Evolutionary conservation across 2,888 invertebrate species (phyloP), one percentile per base, ranked within the genome.

Genomic region (Cosmia pyralina): DNA sequence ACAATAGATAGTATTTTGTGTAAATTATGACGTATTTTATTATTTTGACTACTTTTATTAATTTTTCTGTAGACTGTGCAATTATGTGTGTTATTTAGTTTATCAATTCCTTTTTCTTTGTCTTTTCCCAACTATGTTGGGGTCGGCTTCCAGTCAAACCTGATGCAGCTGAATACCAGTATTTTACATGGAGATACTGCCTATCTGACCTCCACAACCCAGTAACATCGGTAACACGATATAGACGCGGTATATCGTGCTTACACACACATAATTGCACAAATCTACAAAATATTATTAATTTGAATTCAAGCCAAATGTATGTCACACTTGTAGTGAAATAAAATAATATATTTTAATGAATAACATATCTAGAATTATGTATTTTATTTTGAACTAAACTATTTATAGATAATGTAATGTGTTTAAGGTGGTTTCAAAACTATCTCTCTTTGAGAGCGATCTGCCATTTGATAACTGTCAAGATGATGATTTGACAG

Each of bases 331-430:
- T 0, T 57, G 22, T 58, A 73, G 17, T 65, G 5, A n/a, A 48
- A 38, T 44, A 22, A 38, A 76, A 28, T 50, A 44, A 66, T 66
- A 75, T 55, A 75, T 74, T 74, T 52, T 48, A 74, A 22, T 59
- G 77, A 64, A 38, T 13, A 38, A 64, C 77, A 69, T 77, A 75
- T 77, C 77, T 38, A 57, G 28, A 71, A 19, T 71, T 41, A n/a
- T 38, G 5, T 58, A 52, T 77, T 55, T 38, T 46, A 41, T 17
- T 8, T 50, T 63, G 15, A 63, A 19, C 19, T n/a, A 28, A 10
- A 28, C 28, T 28, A 7, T 38, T 19, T 59, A 0, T 38, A 38
- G 11, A 4, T 13, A 6, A 41, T 41, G 41, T 7, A 1, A 19
- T 11, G 13, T 13, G 38, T n/a, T 15, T 59, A 22, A 41, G 10